Conservation (phyloP, 2,797 vertebrate genomes). For the Novumbra hubbsi region DNA sequence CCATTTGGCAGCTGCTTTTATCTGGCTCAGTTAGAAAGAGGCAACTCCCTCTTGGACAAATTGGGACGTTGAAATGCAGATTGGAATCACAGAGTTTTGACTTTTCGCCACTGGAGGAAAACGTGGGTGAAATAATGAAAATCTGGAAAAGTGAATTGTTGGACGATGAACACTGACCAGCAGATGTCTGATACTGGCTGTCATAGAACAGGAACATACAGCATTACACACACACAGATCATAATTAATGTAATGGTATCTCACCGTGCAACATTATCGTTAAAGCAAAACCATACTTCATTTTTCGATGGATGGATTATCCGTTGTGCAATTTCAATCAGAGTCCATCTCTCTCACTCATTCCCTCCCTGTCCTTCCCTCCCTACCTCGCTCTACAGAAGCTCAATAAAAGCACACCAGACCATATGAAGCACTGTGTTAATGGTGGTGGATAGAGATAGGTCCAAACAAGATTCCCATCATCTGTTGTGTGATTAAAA, state of each 20-base stretch:
- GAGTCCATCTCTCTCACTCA: not conserved
- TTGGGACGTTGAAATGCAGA: constrained; percentile 66
- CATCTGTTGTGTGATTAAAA: constrained; percentile 75
- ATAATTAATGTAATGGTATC: not conserved
- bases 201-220: constrained; percentile 6
- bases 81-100: constrained; percentile 62
- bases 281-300: too few species aligned
- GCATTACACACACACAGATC: not conserved
- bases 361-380: not conserved
- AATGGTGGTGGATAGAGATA: constrained; percentile 26
- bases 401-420: constrained; percentile 54
- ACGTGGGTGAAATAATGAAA: constrained; percentile 52
- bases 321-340: too few species aligned
- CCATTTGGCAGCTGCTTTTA: constrained; percentile 67
- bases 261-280: too few species aligned
- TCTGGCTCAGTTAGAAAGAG: constrained; percentile 64
- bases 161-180: constrained; percentile 22
- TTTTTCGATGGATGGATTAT: too few species aligned
- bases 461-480: constrained; percentile 64
- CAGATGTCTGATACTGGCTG: constrained; percentile 41
- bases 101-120: constrained; percentile 59
- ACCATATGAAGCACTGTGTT: constrained; percentile 39
- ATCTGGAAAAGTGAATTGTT: constrained; percentile 39
- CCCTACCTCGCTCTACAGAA: constrained; percentile 49
- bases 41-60: constrained; percentile 63